These are phyloP conservation scores for Haplotaxodon microlepis DNA, from an alignment of 2,113 vertebrate species.

Conservation along the genomic window DNA sequence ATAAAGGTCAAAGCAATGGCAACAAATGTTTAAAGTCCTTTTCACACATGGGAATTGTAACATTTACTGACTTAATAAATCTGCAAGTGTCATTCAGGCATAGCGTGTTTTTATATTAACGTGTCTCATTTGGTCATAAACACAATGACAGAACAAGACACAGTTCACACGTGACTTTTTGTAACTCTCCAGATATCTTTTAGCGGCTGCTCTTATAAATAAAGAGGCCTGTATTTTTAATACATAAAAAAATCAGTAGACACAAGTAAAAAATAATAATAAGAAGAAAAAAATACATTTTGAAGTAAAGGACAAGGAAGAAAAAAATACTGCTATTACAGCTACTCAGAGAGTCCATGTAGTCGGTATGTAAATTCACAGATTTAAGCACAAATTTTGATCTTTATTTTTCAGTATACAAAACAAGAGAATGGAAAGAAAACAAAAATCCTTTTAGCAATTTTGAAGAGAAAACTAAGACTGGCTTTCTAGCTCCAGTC, in stretches of 20 bases:
- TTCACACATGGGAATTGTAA: neutral
- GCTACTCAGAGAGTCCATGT: neutral
- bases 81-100: neutral
- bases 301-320: neutral
- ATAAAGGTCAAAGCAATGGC: neutral
- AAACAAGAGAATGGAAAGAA: neutral
- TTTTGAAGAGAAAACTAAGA: neutral
- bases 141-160: neutral
- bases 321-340: neutral
- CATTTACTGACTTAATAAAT: neutral
- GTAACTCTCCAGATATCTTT: neutral
- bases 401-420: neutral
- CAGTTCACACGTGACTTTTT: neutral
- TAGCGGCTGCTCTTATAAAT: neutral
- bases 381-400: neutral
- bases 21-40: neutral
- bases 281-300: accelerated
- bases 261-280: accelerated
- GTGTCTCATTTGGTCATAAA: neutral
- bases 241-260: neutral
- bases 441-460: neutral
- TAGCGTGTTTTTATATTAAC: neutral
- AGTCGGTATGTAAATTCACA: neutral
- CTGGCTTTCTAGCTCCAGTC: neutral
- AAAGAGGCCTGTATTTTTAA: neutral